Evolutionary conservation across 2,888 invertebrate genomes (phyloP), one percentile per base, ranked within the genome.

Genomic region (Ethmia dodecea): DNA sequence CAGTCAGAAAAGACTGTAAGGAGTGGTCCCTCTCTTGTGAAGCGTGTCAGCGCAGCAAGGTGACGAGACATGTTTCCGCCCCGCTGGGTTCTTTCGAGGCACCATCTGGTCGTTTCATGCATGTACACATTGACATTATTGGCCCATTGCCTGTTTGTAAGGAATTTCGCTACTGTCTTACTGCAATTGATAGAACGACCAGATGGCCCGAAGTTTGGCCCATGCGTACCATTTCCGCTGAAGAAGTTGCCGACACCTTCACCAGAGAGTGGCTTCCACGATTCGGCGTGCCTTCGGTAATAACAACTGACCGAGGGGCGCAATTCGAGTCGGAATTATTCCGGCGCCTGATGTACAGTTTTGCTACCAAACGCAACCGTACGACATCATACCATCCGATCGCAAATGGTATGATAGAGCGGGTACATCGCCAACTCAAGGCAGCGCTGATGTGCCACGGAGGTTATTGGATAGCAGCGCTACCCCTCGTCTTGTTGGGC

Each of bases 61-160:
- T 55, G 0, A 13, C 44, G 1, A 16, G 48, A 3, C 52, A 52
- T 13, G 33, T 6, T 3, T 12, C 20, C 0, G 2, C 51, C 3
- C 50, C 49, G 0, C 28, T 45, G 0, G 41, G 42, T 0, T 12
- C 16, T 2, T 45, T 51, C 5, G 10, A 10, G 3, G 10, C 2
- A 2, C 44, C 51, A 3, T 22, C 45, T 6, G 29, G 13, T 3
- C 30, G 49, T 1, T 43, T 55, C 18, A 6, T 5, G 0, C 49
- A 54, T 12, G 35, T 55, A 3, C 77, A 80, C 40, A 52, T 86
- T 0, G 79, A 86, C 44, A 45, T 52, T 8, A 32, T 51, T n/a
- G 48, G 74, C 2, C 76, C 45, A 0, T 25, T 50, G 5, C 48
- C 46, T 0, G 2, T 10, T 12, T 31, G 14, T 13, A 30, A 37